These are phyloP conservation scores for Zaprionus ghesquierei DNA, from an alignment of 1,140 invertebrate species.

Conservation along the genomic window DNA sequence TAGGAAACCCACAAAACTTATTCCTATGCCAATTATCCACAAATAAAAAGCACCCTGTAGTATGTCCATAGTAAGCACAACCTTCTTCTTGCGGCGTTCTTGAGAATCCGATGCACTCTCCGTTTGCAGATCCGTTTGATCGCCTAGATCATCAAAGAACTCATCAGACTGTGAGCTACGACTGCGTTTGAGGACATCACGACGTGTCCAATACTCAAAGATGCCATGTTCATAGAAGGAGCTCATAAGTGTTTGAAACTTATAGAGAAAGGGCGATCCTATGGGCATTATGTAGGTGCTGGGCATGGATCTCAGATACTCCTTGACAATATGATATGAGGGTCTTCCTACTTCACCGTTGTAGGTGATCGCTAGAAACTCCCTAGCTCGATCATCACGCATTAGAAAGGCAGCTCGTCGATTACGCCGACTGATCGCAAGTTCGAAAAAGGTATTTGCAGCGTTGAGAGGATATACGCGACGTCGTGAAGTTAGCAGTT, in stretches of 20 bases:
- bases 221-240: conserved; percentile 65
- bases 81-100: conserved; percentile 38
- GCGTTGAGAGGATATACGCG: conserved; percentile 22
- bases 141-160: conserved; percentile 57
- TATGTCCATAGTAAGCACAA: conserved; percentile 14
- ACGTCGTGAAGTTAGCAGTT: conserved; percentile 19
- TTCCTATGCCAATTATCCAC: conserved; percentile 8
- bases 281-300: conserved; percentile 64
- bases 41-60: conserved; percentile 19
- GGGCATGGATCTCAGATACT: conserved; percentile 66
- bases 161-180: conserved; percentile 48
- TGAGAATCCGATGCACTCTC: conserved; percentile 16
- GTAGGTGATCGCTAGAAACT: conserved; percentile 61
- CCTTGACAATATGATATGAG: conserved; percentile 68
- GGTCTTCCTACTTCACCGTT: conserved; percentile 53
- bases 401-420: conserved; percentile 54
- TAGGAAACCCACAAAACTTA: conserved; percentile 1
- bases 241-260: conserved; percentile 54
- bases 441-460: conserved; percentile 32
- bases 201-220: conserved; percentile 58
- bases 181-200: conserved; percentile 42
- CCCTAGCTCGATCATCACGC: conserved; percentile 59
- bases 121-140: conserved; percentile 41
- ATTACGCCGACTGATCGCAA: conserved; percentile 23
- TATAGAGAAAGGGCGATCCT: conserved; percentile 72